Conservation (phyloP, 2,797 vertebrate species). For the Lutjanus argentimaculatus region DNA sequence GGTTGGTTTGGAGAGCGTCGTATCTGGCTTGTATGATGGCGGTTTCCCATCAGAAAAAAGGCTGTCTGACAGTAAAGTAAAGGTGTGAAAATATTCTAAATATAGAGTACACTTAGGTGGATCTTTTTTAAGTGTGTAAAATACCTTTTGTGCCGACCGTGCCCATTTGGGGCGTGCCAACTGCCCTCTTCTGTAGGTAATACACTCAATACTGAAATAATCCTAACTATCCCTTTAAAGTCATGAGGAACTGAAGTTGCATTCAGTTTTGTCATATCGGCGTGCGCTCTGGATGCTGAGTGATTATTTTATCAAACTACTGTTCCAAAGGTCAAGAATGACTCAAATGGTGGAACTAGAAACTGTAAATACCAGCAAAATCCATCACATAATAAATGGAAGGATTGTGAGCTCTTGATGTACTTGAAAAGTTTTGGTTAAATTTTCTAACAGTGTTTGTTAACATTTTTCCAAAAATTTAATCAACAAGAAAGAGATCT, state of each 20-base stretch:
- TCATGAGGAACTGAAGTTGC: background rate
- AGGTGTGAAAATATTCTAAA: too few species aligned
- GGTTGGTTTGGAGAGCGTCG: too few species aligned
- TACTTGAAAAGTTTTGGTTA: too few species aligned
- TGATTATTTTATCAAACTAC: background rate
- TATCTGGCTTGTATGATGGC: too few species aligned
- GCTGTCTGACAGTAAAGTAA: too few species aligned
- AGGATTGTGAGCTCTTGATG: background rate
- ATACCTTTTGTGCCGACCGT: too few species aligned
- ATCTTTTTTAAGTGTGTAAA: too few species aligned
- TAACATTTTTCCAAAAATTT: background rate
- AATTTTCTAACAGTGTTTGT: background rate
- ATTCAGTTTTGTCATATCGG: background rate
- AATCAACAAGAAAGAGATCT: background rate
- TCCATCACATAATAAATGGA: background rate
- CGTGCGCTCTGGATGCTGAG: background rate
- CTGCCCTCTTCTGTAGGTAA: too few species aligned
- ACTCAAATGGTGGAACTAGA: background rate
- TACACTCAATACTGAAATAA: background rate
- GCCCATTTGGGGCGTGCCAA: too few species aligned
- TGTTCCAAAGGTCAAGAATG: background rate
- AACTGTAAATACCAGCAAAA: constrained; percentile 1
- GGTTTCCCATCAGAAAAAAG: too few species aligned
- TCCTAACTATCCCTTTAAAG: background rate
- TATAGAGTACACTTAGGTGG: too few species aligned